Evolutionary conservation across 2,888 invertebrate species (phyloP).

Genomic region (Nomada hirtipes): DNA sequence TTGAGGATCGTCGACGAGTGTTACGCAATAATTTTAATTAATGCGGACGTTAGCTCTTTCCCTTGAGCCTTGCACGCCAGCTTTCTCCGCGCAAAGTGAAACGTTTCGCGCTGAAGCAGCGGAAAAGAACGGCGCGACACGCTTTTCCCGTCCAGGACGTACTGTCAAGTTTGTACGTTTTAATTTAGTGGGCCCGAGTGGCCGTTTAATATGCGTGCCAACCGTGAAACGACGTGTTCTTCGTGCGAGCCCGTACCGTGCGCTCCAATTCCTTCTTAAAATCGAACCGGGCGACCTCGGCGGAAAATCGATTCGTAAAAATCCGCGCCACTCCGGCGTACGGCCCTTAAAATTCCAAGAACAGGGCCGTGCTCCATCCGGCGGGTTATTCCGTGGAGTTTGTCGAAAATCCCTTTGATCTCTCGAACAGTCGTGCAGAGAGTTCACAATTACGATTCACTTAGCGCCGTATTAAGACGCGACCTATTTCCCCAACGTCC

Average conservation of each 20-base stretch:
- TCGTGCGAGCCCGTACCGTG: not conserved
- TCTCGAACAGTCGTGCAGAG: conserved; percentile 28
- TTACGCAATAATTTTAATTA: conserved; percentile 67
- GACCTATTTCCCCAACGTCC: conserved; percentile 47
- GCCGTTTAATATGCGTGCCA: conserved; percentile 61
- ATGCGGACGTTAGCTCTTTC: conserved; percentile 40
- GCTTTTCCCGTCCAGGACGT: conserved; percentile 20
- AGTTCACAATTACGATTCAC: conserved; percentile 64
- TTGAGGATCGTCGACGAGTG: conserved; percentile 42
- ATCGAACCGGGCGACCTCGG: conserved; percentile 23
- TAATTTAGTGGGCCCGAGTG: conserved; percentile 62
- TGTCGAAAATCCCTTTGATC: conserved; percentile 25
- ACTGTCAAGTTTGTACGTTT: conserved; percentile 63
- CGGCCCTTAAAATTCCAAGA: not conserved
- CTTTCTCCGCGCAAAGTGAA: conserved; percentile 39
- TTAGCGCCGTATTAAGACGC: conserved; percentile 58
- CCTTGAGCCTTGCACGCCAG: not conserved
- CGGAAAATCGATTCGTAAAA: not conserved
- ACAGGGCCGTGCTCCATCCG: not conserved
- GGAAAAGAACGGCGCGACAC: conserved; percentile 31
- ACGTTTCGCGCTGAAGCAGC: conserved; percentile 36
- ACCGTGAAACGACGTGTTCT: conserved; percentile 38
- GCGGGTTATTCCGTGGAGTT: not conserved
- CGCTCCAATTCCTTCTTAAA: conserved; percentile 34
- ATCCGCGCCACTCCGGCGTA: not conserved